phyloP scores from a whole-genome alignment of 1,140 invertebrate genomes.

The Sarcophaga peregrina region DNA sequence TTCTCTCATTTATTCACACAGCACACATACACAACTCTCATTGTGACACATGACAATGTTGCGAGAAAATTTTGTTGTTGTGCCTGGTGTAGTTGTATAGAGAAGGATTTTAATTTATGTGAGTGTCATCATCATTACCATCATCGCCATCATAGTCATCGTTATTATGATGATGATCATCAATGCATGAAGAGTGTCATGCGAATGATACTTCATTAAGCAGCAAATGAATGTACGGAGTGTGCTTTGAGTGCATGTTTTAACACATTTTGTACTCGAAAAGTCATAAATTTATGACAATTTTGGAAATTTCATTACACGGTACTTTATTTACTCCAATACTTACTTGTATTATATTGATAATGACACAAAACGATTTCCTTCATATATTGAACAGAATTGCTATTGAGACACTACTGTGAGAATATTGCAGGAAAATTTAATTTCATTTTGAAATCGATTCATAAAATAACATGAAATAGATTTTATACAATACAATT shows the following conservation, averaged over 20 bases:
- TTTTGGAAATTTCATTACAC: conserved; percentile 19
- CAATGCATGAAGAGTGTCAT: neutral
- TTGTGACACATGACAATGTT: conserved; percentile 25
- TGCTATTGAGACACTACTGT: neutral
- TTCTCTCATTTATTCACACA: too few relatives aligned
- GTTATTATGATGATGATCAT: neutral
- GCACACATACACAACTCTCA: neutral
- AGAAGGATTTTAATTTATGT: neutral
- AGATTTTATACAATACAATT: neutral
- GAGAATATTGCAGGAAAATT: neutral
- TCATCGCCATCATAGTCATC: too few relatives aligned
- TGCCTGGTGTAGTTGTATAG: too few relatives aligned
- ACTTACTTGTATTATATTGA: neutral
- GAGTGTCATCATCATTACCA: neutral
- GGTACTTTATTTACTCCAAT: too few relatives aligned
- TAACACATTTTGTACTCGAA: neutral
- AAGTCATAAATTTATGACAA: conserved; percentile 13
- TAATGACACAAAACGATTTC: neutral
- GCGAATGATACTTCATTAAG: conserved; percentile 10
- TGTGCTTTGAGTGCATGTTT: neutral
- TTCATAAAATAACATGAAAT: neutral
- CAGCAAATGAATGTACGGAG: neutral
- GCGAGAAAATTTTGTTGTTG: neutral
- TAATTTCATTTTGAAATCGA: neutral
- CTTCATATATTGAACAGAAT: neutral